These are phyloP conservation scores for Paramisgurnus dabryanus DNA, from an alignment of 2,113 vertebrate genomes.

Conservation along the genomic window DNA sequence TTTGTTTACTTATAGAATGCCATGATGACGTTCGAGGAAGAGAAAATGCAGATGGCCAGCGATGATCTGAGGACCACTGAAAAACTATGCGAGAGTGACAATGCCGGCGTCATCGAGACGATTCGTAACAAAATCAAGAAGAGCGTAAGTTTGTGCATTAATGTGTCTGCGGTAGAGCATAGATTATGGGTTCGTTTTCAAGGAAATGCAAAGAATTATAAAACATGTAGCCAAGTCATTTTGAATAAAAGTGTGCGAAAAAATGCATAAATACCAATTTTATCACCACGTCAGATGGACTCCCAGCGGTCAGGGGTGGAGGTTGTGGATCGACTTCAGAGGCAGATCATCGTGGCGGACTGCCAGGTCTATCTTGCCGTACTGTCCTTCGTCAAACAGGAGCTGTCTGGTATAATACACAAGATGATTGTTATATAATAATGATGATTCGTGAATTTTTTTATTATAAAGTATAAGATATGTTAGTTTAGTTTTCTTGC, in stretches of 20 bases:
- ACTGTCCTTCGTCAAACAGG: constrained; percentile 95
- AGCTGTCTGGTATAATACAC: constrained; percentile 86
- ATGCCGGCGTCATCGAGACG: constrained; percentile 93
- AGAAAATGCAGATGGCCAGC: constrained; percentile 97
- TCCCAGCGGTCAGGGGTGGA: constrained; percentile 82
- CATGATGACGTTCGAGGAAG: constrained; percentile 99
- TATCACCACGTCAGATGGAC: constrained; percentile 80
- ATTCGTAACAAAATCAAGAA: constrained; percentile 98
- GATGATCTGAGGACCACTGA: constrained; percentile 96
- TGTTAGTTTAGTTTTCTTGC: too few relatives aligned
- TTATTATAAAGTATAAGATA: too few relatives aligned
- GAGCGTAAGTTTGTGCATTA: constrained; percentile 79
- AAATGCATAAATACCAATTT: neutral
- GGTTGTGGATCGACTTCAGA: constrained; percentile 91
- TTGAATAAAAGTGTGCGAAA: neutral
- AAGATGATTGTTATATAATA: neutral
- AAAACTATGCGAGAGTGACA: constrained; percentile 94
- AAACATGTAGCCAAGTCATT: too few relatives aligned
- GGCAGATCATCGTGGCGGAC: constrained; percentile 96
- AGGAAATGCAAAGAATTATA: too few relatives aligned
- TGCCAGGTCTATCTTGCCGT: constrained; percentile 98
- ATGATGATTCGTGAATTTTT: neutral
- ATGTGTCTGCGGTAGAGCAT: neutral
- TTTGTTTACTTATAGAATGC: constrained; percentile 80
- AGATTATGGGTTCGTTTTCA: too few relatives aligned